These are phyloP conservation scores for Cavia aperea DNA, from an alignment of 2,113 vertebrate genomes.

Conservation along the genomic window DNA sequence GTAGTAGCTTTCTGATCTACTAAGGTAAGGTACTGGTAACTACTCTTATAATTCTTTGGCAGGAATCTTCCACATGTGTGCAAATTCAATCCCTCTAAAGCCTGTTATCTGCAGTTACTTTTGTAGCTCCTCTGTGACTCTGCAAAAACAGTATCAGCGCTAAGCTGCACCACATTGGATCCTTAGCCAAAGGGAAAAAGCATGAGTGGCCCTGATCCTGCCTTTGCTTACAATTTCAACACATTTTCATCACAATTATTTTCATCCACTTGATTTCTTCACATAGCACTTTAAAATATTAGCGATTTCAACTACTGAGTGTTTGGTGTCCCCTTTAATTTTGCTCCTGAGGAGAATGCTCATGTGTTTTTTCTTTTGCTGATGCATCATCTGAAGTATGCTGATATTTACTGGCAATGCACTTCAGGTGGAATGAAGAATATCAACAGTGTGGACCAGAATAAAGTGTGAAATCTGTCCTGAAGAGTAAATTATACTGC, in stretches of 20 bases:
- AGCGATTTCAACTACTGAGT: not conserved
- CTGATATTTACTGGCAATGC: not conserved
- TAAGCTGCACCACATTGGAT: too few species aligned
- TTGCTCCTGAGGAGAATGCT: not conserved
- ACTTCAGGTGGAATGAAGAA: not conserved
- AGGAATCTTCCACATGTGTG: not conserved
- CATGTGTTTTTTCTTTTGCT: not conserved
- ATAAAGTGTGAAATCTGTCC: not conserved
- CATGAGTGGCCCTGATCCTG: too few species aligned
- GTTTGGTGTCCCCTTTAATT: not conserved
- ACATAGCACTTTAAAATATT: not conserved
- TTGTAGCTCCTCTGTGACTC: not conserved
- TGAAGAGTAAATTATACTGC: not conserved
- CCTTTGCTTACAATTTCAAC: not conserved
- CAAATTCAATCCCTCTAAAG: not conserved
- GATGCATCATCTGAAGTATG: not conserved
- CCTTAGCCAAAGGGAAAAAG: not conserved
- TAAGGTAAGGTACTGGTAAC: not conserved
- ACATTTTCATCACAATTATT: not conserved
- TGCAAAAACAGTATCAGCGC: not conserved
- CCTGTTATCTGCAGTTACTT: not conserved
- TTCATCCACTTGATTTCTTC: not conserved
- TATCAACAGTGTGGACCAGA: not conserved
- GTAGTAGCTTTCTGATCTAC: not conserved
- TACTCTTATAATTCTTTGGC: not conserved